Evolutionary conservation across 2,888 invertebrate species (phyloP).

Genomic region (Agrotis puta): DNA sequence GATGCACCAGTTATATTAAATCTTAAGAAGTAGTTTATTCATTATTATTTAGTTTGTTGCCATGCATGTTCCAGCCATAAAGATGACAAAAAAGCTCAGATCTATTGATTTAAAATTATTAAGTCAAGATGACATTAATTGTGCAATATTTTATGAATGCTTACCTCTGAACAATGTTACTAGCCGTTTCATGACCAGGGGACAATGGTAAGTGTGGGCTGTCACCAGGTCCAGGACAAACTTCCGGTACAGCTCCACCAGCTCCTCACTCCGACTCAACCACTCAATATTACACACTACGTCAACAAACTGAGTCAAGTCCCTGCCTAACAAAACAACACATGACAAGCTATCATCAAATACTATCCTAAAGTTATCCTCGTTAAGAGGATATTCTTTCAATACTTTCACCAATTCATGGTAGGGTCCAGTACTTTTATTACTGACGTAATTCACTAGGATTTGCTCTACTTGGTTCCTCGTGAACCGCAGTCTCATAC

Average conservation of each 20-base stretch:
- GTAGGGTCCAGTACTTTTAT: conserved; percentile 83
- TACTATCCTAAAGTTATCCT: conserved; percentile 83
- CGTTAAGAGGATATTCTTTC: conserved; percentile 82
- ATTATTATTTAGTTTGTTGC: not conserved
- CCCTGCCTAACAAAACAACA: conserved; percentile 83
- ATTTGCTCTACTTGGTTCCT: conserved; percentile 87
- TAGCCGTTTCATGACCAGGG: conserved; percentile 79
- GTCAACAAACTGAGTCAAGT: conserved; percentile 83
- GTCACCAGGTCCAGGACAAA: conserved; percentile 84
- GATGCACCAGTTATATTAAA: too few relatives aligned
- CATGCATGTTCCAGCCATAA: too few relatives aligned
- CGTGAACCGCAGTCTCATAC: conserved; percentile 83
- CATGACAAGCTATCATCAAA: conserved; percentile 84
- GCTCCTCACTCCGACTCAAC: conserved; percentile 76
- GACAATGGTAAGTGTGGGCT: conserved; percentile 87
- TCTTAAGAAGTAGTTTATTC: too few relatives aligned
- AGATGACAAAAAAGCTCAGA: not conserved
- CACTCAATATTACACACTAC: conserved; percentile 83
- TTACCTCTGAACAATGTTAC: conserved; percentile 86
- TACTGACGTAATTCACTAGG: conserved; percentile 80
- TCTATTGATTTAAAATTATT: not conserved
- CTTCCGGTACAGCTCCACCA: conserved; percentile 79
- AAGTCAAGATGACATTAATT: not conserved
- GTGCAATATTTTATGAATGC: conserved; percentile 40
- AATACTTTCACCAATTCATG: conserved; percentile 87